A percentile compares a stretch with the other conserved stretches of the same genome.
Evolutionary conservation across 2,113 vertebrate genomes (phyloP).

Genomic region (Notechis scutatus): DNA sequence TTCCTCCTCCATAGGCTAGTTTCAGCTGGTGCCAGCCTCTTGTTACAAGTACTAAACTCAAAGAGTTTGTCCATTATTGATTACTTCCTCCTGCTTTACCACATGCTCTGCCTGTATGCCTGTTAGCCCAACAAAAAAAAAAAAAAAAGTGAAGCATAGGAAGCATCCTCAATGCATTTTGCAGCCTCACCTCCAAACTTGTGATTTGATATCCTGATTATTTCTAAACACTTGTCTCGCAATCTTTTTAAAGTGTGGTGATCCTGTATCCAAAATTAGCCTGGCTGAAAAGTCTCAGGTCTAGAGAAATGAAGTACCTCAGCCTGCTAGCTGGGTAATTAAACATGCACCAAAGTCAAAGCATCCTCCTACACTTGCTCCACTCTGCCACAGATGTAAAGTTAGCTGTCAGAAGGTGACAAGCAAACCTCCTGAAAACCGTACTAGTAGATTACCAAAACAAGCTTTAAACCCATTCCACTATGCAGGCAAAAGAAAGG

Average conservation of each 20-base stretch:
- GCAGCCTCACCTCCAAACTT: not conserved
- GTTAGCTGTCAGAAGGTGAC: not conserved
- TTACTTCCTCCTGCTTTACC: not conserved
- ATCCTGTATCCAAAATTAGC: not conserved
- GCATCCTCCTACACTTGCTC: not conserved
- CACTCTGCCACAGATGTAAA: not conserved
- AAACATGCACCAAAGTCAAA: not conserved
- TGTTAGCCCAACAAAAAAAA: not conserved
- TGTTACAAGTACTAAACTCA: not conserved
- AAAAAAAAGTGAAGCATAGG: not conserved
- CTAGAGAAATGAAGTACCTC: not conserved
- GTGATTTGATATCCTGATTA: not conserved
- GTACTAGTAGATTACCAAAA: not conserved
- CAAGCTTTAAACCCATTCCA: not conserved
- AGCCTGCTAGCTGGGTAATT: not conserved
- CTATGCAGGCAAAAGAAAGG: not conserved
- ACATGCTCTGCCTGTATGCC: not conserved
- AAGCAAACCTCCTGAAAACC: not conserved
- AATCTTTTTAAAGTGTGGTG: not conserved
- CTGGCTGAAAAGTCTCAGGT: not conserved
- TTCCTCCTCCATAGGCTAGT: not conserved
- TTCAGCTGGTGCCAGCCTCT: not conserved
- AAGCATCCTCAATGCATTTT: not conserved
- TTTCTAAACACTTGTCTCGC: not conserved
- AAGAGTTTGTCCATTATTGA: not conserved